Percentiles rank a stretch among this genome's conserved stretches.
These are phyloP conservation scores for Clarias magur DNA, from an alignment of 2,113 vertebrate genomes.

Conservation along the genomic window DNA sequence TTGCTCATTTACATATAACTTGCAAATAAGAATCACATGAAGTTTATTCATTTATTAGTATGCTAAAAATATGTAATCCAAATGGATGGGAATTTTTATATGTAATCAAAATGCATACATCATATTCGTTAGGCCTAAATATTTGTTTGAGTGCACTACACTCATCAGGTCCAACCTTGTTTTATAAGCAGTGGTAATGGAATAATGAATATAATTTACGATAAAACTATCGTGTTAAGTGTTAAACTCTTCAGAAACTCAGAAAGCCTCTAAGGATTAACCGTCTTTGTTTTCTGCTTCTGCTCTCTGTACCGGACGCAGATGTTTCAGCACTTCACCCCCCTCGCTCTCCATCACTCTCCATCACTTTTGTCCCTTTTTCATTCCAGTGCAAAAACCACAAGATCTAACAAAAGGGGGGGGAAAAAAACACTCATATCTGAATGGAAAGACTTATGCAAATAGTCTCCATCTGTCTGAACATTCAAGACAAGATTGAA, in stretches of 20 bases:
- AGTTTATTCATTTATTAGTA: too few species aligned
- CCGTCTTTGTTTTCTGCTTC: neutral
- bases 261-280: neutral
- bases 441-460: conserved; percentile 17
- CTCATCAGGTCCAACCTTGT: neutral
- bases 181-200: too few species aligned
- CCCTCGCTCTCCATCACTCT: neutral
- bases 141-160: too few species aligned
- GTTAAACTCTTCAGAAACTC: neutral
- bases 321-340: neutral
- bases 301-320: neutral
- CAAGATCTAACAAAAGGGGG: too few species aligned
- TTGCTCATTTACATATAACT: too few species aligned
- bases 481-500: neutral
- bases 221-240: neutral
- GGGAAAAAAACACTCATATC: neutral
- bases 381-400: neutral
- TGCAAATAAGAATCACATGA: too few species aligned
- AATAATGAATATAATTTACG: too few species aligned
- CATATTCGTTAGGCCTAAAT: too few species aligned
- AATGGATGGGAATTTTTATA: too few species aligned
- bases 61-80: too few species aligned
- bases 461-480: neutral
- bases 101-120: too few species aligned
- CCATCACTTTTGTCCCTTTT: neutral